These are phyloP conservation scores for Drosophila watanabei DNA, from an alignment of 1,140 invertebrate species.

Conservation along the genomic window DNA sequence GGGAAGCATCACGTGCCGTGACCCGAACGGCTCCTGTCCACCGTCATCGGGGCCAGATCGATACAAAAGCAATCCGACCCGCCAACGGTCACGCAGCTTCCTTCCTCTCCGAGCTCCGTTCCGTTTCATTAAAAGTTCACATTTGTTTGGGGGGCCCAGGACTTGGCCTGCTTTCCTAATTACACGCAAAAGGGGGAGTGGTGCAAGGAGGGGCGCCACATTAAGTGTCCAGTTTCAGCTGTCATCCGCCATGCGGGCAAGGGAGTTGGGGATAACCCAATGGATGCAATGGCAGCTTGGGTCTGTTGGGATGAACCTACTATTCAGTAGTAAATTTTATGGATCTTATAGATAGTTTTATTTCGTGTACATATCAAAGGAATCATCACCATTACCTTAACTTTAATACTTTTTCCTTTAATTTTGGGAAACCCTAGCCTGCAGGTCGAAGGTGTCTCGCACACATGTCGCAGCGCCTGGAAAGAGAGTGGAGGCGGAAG, in stretches of 20 bases:
- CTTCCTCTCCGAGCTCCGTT: constrained; percentile 1
- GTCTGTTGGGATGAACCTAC: not conserved
- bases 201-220: constrained; percentile 5
- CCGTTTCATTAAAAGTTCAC: constrained; percentile 54
- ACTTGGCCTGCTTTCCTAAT: constrained; percentile 45
- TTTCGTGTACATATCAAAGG: not conserved
- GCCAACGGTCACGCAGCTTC: constrained; percentile 36
- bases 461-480: constrained; percentile 21
- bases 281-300: constrained; percentile 8
- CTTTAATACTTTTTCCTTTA: not conserved
- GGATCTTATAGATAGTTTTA: not conserved
- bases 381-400: not conserved
- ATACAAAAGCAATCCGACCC: constrained; percentile 30
- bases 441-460: constrained; percentile 15
- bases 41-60: constrained; percentile 24
- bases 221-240: constrained; percentile 33
- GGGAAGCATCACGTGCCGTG: constrained; percentile 37
- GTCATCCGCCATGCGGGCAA: constrained; percentile 13
- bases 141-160: constrained; percentile 28
- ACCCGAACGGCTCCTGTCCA: not conserved
- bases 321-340: not conserved
- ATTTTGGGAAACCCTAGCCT: not conserved
- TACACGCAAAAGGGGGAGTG: not conserved
- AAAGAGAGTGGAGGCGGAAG: not conserved
- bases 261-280: not conserved